A percentile compares a stretch with the other conserved stretches of the same genome.
Conservation (phyloP, 2,797 vertebrate species). For the Xerus rutilus region DNA sequence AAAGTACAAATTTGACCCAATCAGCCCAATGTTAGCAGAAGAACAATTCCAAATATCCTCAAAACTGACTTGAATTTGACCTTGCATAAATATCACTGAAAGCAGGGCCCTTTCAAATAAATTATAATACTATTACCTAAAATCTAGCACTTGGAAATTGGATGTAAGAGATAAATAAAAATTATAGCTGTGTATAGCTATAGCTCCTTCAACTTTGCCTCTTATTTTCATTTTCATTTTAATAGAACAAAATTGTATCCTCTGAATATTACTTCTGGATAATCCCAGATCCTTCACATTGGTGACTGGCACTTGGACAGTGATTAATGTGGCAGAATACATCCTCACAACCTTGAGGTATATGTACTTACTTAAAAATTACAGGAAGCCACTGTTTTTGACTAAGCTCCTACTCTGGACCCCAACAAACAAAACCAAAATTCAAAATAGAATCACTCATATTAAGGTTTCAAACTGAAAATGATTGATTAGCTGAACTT, state of each 20-base stretch:
- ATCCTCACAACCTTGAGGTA: background rate
- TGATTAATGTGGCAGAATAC: background rate
- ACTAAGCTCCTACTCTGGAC: background rate
- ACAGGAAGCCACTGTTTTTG: background rate
- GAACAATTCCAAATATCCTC: background rate
- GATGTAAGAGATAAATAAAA: background rate
- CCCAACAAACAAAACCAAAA: background rate
- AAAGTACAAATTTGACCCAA: background rate
- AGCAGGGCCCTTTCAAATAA: background rate
- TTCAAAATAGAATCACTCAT: background rate
- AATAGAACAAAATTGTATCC: background rate
- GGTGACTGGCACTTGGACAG: background rate
- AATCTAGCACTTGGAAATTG: background rate
- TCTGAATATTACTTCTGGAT: background rate
- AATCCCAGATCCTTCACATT: background rate
- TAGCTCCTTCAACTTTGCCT: background rate
- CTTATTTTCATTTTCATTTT: background rate
- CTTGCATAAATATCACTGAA: background rate
- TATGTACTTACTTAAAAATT: background rate
- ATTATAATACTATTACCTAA: background rate
- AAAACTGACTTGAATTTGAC: constrained; percentile 41
- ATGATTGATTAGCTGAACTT: background rate
- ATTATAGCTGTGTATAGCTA: no score
- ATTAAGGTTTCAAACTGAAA: background rate
- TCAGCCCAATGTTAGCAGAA: background rate